Percentiles rank a stretch among this genome's conserved stretches.
Conservation (phyloP, 2,797 vertebrate species). For the Galagoides demidoff region DNA sequence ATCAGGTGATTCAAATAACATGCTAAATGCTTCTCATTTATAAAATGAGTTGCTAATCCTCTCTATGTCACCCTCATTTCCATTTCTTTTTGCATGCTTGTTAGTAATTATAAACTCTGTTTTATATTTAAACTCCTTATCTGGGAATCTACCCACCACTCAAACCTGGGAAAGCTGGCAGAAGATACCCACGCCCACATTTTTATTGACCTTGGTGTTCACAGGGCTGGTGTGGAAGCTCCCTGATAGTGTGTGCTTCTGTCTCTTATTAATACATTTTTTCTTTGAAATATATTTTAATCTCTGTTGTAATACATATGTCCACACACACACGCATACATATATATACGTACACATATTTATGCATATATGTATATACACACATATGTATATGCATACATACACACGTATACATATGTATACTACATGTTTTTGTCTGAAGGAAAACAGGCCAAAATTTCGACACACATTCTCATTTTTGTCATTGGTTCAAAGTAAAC, state of each 20-base stretch:
- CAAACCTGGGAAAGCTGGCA: not conserved
- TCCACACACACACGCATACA: not conserved
- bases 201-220: not conserved
- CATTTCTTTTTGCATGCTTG: not conserved
- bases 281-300: not conserved
- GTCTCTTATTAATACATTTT: not conserved
- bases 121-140: not conserved
- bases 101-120: not conserved
- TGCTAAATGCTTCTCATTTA: not conserved
- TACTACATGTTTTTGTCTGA: not conserved
- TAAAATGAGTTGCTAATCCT: not conserved
- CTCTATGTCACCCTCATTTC: not conserved
- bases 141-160: not conserved
- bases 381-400: not conserved
- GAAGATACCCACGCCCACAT: rapidly evolving
- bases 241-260: not conserved
- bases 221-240: too few species aligned
- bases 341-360: not conserved
- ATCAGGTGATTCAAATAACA: not conserved
- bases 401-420: not conserved
- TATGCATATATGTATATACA: not conserved
- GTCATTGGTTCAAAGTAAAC: not conserved
- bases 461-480: not conserved
- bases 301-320: not conserved
- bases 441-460: not conserved